Evolutionary conservation across 2,113 vertebrate species (phyloP).

Genomic region (Picathartes gymnocephalus): DNA sequence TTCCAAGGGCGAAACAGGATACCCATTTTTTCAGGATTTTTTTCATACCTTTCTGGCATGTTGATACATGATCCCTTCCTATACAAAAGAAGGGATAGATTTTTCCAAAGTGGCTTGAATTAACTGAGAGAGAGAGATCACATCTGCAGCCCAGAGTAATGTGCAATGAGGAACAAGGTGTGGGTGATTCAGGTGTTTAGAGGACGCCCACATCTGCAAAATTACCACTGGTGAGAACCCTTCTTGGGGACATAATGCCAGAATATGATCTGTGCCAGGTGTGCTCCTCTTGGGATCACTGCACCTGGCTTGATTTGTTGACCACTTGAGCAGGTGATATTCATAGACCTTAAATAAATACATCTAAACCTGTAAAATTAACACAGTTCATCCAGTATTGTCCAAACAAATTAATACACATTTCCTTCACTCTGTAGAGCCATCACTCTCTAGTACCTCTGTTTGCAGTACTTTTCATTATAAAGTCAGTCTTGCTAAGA

Average conservation of each 20-base stretch:
- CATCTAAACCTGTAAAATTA: background rate
- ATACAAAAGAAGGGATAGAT: background rate
- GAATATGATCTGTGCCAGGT: background rate
- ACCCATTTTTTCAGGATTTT: rapidly evolving
- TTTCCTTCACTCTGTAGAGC: background rate
- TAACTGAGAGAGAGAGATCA: background rate
- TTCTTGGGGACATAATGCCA: background rate
- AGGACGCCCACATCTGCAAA: background rate
- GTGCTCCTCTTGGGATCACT: background rate
- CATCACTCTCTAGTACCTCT: background rate
- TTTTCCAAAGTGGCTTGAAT: background rate
- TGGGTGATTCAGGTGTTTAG: background rate
- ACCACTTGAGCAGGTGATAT: background rate
- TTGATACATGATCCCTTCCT: background rate
- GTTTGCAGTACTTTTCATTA: background rate
- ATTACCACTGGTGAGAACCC: background rate
- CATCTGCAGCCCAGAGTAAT: background rate
- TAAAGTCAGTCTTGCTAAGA: background rate
- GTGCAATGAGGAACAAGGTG: background rate
- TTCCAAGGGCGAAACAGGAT: background rate
- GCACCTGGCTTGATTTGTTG: background rate
- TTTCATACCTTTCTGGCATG: background rate
- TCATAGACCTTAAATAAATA: background rate
- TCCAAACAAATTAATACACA: background rate
- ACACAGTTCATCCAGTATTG: background rate